Percentiles rank a stretch among this genome's conserved stretches.
Conservation (phyloP, 2,888 invertebrate genomes). For the Onthophagus sagittarius region DNA sequence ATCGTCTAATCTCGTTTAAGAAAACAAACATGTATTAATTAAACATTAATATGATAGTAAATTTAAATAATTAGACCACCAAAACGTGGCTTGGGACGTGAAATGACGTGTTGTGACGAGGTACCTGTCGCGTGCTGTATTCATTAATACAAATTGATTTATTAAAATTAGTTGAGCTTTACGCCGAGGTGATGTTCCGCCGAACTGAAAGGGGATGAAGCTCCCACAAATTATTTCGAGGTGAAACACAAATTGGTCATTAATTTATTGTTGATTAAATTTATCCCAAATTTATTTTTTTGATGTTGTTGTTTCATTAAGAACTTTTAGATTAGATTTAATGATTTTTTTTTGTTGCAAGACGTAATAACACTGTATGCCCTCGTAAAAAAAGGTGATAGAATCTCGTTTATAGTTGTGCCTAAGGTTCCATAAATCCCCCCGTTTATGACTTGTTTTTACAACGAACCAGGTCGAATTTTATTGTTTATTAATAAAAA, state of each 20-base stretch:
- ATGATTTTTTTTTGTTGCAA: neutral
- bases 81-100: no score
- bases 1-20: no score
- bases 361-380: neutral
- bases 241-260: neutral
- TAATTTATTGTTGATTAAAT: slow-evolving; percentile 16
- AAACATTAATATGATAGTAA: no score
- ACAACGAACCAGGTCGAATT: neutral
- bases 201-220: neutral
- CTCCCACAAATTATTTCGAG: neutral
- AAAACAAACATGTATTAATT: no score
- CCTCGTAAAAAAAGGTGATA: neutral
- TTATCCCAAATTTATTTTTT: no score
- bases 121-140: slow-evolving; percentile 1
- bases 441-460: neutral
- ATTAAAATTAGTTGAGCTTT: slow-evolving; percentile 34
- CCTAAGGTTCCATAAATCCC: neutral
- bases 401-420: neutral
- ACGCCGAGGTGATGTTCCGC: neutral
- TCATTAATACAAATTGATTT: slow-evolving; percentile 41
- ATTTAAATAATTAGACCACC: no score
- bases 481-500: neutral
- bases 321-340: no score
- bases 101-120: neutral
- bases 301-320: no score